Evolutionary conservation across 2,888 invertebrate genomes (phyloP), one percentile per base, ranked within the genome.

Genomic region (Heliconius ismenius): DNA sequence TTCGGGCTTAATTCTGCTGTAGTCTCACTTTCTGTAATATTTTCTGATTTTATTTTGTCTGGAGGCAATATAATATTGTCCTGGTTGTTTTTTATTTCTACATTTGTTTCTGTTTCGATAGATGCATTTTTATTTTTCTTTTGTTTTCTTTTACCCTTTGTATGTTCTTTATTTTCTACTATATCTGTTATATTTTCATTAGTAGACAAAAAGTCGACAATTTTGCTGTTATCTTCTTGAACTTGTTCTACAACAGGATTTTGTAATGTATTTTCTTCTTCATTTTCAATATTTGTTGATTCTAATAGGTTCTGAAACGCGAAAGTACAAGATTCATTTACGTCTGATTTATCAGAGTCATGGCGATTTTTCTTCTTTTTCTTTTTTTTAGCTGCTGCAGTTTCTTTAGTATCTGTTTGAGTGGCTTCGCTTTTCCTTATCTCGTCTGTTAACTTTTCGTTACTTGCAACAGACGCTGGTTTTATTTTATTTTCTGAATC

Each of bases 311-410:
- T 85, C 82, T 91, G 86, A 78, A 91, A 91, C 75, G 89, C 90
- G 49, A 88, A 79, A 60, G 89, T 89, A 78, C 90, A 90, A n/a
- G 87, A 84, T 13, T 90, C 90, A 24, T 81, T 79, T 79, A 88
- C 89, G 10, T 91, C 92, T 21, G 90, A 90, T 80, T 82, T 89
- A 79, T 92, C 92, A 11, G 91, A 91, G 81, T 92, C 93, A 81
- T 81, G 86, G 9, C 84, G 83, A 78, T 84, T 82, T 79, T 91
- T 92, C 79, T 92, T 92, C 80, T 92, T 92, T 78, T 93, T 92
- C 78, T 90, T 92, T 81, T 92, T 93, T 83, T 92, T 93, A 81
- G 89, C 89, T 0, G 83, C 62, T 75, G 76, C 11, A 79, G 36
- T 75, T 85, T 91, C 90, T 78, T 81, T 83, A 72, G 88, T 24